Percentiles rank a stretch among this genome's conserved stretches.
These are phyloP conservation scores for Heteromyza rotundicornis DNA, from an alignment of 2,888 invertebrate species.

Conservation along the genomic window DNA sequence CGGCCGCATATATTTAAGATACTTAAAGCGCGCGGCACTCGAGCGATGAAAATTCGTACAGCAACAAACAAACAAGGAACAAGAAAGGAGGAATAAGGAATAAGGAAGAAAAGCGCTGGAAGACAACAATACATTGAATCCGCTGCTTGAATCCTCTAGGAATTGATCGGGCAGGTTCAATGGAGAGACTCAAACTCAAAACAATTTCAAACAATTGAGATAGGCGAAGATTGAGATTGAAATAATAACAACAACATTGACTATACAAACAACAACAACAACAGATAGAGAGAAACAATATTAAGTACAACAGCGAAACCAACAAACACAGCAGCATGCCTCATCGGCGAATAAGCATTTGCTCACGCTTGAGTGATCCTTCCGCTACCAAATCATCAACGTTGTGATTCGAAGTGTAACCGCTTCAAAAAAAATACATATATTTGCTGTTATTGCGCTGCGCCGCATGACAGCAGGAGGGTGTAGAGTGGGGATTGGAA, in stretches of 20 bases:
- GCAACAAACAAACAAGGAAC: too few relatives aligned
- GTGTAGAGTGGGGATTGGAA: too few relatives aligned
- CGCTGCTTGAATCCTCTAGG: neutral
- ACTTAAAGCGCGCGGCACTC: neutral
- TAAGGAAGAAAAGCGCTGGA: neutral
- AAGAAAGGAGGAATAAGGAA: neutral
- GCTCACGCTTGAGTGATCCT: neutral
- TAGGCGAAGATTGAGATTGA: neutral
- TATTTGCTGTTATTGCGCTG: too few relatives aligned
- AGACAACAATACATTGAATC: too few relatives aligned
- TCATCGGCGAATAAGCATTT: neutral
- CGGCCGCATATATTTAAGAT: constrained; percentile 30
- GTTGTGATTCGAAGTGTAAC: constrained; percentile 1
- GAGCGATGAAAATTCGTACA: too few relatives aligned
- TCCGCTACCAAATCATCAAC: neutral
- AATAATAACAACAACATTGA: neutral
- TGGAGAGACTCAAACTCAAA: neutral
- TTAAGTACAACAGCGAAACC: too few relatives aligned
- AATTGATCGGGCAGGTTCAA: neutral
- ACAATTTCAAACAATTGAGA: neutral
- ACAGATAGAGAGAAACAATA: too few relatives aligned
- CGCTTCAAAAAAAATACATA: neutral
- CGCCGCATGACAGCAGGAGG: too few relatives aligned
- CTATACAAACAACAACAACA: neutral
- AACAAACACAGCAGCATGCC: neutral